These are phyloP conservation scores for Drosophila tristis DNA, from an alignment of 1,140 invertebrate species.

Conservation along the genomic window DNA sequence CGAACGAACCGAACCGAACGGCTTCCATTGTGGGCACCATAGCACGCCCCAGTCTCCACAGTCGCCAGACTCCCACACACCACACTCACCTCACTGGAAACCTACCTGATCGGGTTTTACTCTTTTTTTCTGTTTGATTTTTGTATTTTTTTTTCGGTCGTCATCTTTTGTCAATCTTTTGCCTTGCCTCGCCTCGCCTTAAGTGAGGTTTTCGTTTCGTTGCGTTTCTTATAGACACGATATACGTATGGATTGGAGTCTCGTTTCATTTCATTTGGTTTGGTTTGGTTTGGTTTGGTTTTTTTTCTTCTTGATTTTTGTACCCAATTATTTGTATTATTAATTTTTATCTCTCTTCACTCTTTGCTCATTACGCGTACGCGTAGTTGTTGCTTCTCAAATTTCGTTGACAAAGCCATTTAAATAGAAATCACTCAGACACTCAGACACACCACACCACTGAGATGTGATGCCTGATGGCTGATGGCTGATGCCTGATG, in stretches of 20 bases:
- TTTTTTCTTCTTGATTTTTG: constrained; percentile 25
- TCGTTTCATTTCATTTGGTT: constrained; percentile 5
- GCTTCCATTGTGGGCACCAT: constrained; percentile 47
- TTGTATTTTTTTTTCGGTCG: constrained; percentile 16
- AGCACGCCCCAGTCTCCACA: constrained; percentile 45
- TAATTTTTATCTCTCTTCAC: constrained; percentile 82
- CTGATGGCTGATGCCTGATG: too few species aligned
- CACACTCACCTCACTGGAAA: neutral
- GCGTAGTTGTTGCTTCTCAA: constrained; percentile 62
- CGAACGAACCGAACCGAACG: constrained; percentile 6
- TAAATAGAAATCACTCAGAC: constrained; percentile 79
- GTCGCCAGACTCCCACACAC: constrained; percentile 36
- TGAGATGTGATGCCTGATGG: constrained; percentile 1
- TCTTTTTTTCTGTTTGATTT: constrained; percentile 23
- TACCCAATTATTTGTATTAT: constrained; percentile 77
- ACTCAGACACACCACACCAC: neutral
- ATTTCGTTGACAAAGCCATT: constrained; percentile 82
- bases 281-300: constrained; percentile 1
- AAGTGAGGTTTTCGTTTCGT: constrained; percentile 72
- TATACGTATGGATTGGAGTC: neutral
- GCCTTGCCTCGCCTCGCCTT: constrained; percentile 64
- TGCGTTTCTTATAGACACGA: constrained; percentile 3
- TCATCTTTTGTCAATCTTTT: constrained; percentile 69
- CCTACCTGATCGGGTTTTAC: constrained; percentile 36
- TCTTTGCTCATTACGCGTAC: constrained; percentile 72